Base-by-base conservation (phyloP, 2,888 invertebrate species). In the Leptopilina syphax region DNA sequence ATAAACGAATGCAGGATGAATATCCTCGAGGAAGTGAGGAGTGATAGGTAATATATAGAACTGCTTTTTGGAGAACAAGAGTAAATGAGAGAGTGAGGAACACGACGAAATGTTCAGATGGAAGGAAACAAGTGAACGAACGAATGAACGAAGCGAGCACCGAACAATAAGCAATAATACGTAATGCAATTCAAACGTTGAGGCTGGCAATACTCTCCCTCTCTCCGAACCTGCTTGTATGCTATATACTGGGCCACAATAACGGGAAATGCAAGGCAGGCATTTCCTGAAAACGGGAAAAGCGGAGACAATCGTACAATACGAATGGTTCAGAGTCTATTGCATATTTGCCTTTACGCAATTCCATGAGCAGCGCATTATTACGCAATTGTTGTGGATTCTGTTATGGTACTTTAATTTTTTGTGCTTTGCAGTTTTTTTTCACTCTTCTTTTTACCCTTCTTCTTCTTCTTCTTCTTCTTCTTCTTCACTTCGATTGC, bases 151-250 rank as follows among this genome's bases (percentile, higher is more conserved):
- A 78, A 84, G 85, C 86, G 86, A 86, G 85, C 84, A 83, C 83
- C 85, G 90, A 90, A 90, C 90, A 91, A 90, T 90, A 90, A 90
- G 90, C 89, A 90, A 90, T 89, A 89, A 90, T 90, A 89, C 89
- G 89, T 90, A 90, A 90, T 91, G 88, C 90, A 89, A 90, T 91
- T 91, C 89, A 90, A 90, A 89, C 88, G 88, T 86, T 84, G 87
- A 87, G 87, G 88, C 88, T 88, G 89, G 89, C 90, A 89, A 89
- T 90, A 90, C 87, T 85, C 84, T 10, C 50, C 50, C 79, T 79
- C 4, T 34, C 34, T 3, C 47, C 86, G 88, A 86, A 86, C 85
- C 84, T 84, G 44, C 9, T 50, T 76, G 68, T 70, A 80, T 80
- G 60, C 77, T 79, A 54, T 79, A 54, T 63, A 85, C 86, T 83